Evolutionary conservation across 2,888 invertebrate species (phyloP), one percentile per base, ranked within the genome.

Genomic region (Apodemia zela): DNA sequence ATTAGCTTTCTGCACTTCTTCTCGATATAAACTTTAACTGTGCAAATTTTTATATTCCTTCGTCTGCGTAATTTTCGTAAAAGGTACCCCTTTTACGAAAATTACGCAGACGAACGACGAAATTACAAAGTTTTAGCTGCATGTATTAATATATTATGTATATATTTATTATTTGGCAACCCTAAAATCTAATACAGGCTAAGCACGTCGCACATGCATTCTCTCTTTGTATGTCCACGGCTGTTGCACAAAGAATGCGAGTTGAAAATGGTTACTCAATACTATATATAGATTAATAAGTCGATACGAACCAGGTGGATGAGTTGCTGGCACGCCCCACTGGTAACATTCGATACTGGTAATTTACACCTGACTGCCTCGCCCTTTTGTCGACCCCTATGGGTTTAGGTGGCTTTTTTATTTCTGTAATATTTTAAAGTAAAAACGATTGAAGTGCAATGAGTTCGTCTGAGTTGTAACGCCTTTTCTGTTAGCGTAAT

Each of bases 201-300:
- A 71, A 69, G 68, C 82, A 80, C 82, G 81, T 79, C 78, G 77
- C 77, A 75, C 67, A 72, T 78, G 81, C 80, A 82, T 86, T 82
- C 82, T 82, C 79, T 80, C 79, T 84, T 79, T 78, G 81, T 80
- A 79, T 75, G 78, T 77, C 72, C 74, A 79, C 75, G 77, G 74
- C 76, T 76, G 78, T 77, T 79, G 81, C 77, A 77, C 70, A 75
- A 74, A 79, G 81, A 81, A 83, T 82, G 78, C 67, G 69, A 65
- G 74, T 81, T 77, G 73, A 77, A 69, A 71, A 70, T 67, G 64
- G 68, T 69, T 71, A 67, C 67, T 63, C 69, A 70, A 72, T 68
- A 64, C 67, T 70, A 68, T 67, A 71, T 71, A 65, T 67, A 70
- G 69, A 67, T 70, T 66, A 65, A 66, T 69, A 68, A 62, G 66